Base-by-base conservation (phyloP, 2,888 invertebrate species). In the Tetragonisca angustula region DNA sequence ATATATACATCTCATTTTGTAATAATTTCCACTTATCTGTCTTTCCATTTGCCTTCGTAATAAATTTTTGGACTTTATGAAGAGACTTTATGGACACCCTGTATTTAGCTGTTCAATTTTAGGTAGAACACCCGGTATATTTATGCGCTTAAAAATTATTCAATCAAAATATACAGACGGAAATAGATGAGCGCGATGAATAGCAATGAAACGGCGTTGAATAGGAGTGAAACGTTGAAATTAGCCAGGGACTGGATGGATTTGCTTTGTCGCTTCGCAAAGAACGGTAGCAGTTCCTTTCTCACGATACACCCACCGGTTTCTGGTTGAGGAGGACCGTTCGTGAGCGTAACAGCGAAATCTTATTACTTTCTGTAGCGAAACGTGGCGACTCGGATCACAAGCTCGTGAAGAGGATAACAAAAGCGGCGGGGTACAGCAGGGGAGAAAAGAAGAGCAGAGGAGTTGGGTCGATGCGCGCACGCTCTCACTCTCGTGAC, bases 281-380 rank as follows among this genome's bases (percentile, higher is more conserved):
- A 36, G 79, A 59, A 64, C 61, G 24, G 32, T 59, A 27, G 70
- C 13, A 36, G 62, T 71, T 76, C 69, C 76, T 85, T 87, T 85
- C 88, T 87, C 87, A 75, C 64, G 88, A 78, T 83, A 59, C 56
- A 59, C 15, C 67, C 61, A 68, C 32, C 32, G 21, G 65, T 62
- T 79, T 85, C 69, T 75, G 54, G 70, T 65, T 49, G 65, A 27
- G 43, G 62, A 61, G 70, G 72, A 56, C 70, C 75, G 79, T 64
- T 70, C 62, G 76, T 54, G 43, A 82, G 68, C 64, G 79, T 81
- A 86, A 76, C 81, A 82, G 79, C 79, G 79, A 87, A 88, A 88
- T 87, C 83, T 88, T 89, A 89, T 88, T 88, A 87, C 87, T 85
- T 74, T 71, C 76, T 62, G 73, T 65, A 74, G 52, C 43, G 56